Evolutionary conservation across 2,888 invertebrate genomes (phyloP).

Genomic region (Chrysina gloriosa): DNA sequence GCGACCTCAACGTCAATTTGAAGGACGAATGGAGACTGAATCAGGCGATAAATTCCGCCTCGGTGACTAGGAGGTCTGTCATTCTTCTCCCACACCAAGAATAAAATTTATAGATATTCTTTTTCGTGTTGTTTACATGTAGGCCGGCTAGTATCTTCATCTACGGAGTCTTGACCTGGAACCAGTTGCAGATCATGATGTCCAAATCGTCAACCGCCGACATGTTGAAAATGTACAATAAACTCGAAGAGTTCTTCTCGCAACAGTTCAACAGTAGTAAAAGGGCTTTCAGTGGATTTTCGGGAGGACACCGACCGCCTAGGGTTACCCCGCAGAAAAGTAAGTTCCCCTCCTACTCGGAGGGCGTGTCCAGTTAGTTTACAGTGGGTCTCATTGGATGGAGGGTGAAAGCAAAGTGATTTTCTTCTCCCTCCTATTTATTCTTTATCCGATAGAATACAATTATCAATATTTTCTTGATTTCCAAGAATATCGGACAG

Average conservation of each 20-base stretch:
- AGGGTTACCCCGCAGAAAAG: constrained; percentile 59
- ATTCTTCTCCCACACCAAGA: neutral
- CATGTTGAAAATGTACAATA: constrained; percentile 95
- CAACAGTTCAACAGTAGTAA: constrained; percentile 97
- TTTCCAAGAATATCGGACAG: too few species aligned
- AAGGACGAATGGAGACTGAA: constrained; percentile 89
- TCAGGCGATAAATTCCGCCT: constrained; percentile 65
- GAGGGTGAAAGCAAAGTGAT: too few species aligned
- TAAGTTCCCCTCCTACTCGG: too few species aligned
- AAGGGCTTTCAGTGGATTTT: constrained; percentile 77
- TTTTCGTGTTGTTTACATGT: constrained; percentile 48
- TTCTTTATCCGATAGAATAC: too few species aligned
- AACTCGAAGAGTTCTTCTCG: constrained; percentile 96
- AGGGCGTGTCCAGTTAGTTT: too few species aligned
- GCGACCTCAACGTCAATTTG: constrained; percentile 81
- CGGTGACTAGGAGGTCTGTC: constrained; percentile 71
- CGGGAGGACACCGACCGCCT: constrained; percentile 56
- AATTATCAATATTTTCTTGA: too few species aligned
- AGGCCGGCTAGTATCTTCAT: constrained; percentile 91
- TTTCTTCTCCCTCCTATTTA: too few species aligned
- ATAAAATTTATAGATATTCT: neutral
- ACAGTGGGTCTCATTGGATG: too few species aligned
- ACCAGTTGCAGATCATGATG: constrained; percentile 96
- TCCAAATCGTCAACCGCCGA: constrained; percentile 97
- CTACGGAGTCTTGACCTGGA: constrained; percentile 94